A percentile compares a stretch with the other conserved stretches of the same genome.
These are phyloP conservation scores for Xenus cinereus DNA, from an alignment of 2,113 vertebrate species.

Conservation along the genomic window DNA sequence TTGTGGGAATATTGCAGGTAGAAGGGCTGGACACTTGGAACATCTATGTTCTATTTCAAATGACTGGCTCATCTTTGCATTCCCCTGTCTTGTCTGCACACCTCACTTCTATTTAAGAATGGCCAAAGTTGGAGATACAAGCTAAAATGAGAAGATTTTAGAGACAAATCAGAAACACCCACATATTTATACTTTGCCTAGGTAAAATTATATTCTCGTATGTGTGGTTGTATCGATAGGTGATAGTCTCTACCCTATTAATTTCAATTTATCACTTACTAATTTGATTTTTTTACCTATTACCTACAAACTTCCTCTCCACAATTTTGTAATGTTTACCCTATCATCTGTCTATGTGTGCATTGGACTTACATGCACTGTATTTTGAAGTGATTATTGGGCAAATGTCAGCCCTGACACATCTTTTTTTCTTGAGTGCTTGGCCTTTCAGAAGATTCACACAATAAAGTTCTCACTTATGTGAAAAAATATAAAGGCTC, in stretches of 20 bases:
- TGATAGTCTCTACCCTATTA: background rate
- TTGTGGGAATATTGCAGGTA: background rate
- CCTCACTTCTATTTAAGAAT: background rate
- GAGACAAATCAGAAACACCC: background rate
- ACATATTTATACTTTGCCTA: background rate
- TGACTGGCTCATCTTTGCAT: background rate
- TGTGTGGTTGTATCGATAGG: accelerated
- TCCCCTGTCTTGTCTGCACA: background rate
- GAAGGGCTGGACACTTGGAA: background rate
- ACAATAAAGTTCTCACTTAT: background rate
- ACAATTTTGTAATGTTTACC: background rate
- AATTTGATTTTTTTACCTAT: background rate
- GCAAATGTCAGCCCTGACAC: background rate
- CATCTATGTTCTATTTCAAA: background rate
- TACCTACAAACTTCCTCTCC: background rate
- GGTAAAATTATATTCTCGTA: background rate
- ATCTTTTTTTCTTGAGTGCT: background rate
- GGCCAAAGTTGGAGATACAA: background rate
- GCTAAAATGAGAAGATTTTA: background rate
- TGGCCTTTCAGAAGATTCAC: background rate
- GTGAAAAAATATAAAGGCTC: background rate
- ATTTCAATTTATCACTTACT: background rate
- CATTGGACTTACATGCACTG: accelerated
- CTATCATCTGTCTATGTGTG: background rate
- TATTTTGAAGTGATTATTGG: background rate